Evolutionary conservation across 1,140 invertebrate genomes (phyloP), one percentile per base, ranked within the genome.

Genomic region (Triops cancriformis): DNA sequence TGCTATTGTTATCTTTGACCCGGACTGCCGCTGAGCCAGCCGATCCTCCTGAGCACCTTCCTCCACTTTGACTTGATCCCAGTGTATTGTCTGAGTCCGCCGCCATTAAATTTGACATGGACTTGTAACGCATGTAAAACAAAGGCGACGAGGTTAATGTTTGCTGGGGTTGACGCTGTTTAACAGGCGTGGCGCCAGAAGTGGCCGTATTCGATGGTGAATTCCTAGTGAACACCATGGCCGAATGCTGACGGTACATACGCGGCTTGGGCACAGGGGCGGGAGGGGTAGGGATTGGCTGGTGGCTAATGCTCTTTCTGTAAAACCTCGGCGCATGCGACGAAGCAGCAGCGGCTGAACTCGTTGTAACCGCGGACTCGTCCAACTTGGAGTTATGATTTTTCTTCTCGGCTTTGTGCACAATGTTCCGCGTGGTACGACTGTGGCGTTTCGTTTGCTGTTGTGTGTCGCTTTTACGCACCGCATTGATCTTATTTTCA

Each of bases 61-160:
- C 93, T 37, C 93, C 93, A 18, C 93, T 94, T 84, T 94, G 92
- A 84, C 92, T 94, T 26, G 93, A 95, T 83, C 95, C 92, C 76
- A 95, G 86, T 7, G 94, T 95, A 2, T 93, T 92, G 77, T 92
- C 85, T 82, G 93, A 91, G 89, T 92, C 92, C 5, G 90, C 91
- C 81, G 91, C 89, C 77, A 91, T 90, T 3, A 93, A 87, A 83
- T 93, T 93, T 10, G 89, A 92, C 28, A 94, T 85, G 79, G 91
- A 93, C 83, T 94, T 94, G 83, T 94, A 94, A 0, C 92, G 87
- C 79, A 93, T 92, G 82, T 92, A 92, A 84, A 93, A 93, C 12
- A 93, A 86, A 1, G 92, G 91, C 4, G 92, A 93, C 64, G 91
- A 28, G 26, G 77, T 78, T 31, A 78, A 43, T 26, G 77, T 42